A percentile compares a stretch with the other conserved stretches of the same genome.
Conservation (phyloP, 2,113 vertebrate species). For the Protobothrops mucrosquamatus region DNA sequence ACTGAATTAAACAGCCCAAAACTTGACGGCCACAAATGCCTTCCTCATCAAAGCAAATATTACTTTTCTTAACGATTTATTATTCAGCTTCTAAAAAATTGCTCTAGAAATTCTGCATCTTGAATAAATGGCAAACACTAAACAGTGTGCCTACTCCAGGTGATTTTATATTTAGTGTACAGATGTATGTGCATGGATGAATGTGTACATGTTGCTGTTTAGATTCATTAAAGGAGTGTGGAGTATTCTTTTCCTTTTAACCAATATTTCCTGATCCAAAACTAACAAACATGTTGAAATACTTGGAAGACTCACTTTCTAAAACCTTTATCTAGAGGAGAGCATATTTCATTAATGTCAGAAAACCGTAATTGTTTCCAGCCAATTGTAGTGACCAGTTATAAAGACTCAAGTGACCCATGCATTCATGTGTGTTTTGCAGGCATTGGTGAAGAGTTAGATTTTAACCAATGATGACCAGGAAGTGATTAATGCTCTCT, state of each 20-base stretch:
- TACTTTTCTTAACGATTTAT: neutral
- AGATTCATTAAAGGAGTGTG: neutral
- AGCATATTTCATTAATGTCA: neutral
- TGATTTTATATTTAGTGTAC: neutral
- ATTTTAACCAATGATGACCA: slow-evolving; percentile 22
- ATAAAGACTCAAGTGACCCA: neutral
- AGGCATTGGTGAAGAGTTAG: neutral
- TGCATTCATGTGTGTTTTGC: neutral
- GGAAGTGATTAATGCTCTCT: slow-evolving; percentile 9
- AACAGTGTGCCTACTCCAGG: too few species aligned
- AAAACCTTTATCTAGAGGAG: neutral
- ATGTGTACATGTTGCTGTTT: neutral
- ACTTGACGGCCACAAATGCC: too few species aligned
- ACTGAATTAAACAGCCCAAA: neutral
- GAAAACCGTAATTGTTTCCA: neutral
- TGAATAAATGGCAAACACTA: neutral
- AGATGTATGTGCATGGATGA: neutral
- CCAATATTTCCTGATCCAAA: neutral
- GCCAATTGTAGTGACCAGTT: neutral
- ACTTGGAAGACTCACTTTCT: neutral
- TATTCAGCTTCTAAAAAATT: neutral
- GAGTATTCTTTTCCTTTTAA: neutral
- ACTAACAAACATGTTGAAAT: neutral
- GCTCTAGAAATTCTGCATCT: neutral
- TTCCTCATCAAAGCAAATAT: neutral